A percentile compares a stretch with the other conserved stretches of the same genome.
phyloP scores from a whole-genome alignment of 2,888 invertebrate species.

The Selenia dentaria region DNA sequence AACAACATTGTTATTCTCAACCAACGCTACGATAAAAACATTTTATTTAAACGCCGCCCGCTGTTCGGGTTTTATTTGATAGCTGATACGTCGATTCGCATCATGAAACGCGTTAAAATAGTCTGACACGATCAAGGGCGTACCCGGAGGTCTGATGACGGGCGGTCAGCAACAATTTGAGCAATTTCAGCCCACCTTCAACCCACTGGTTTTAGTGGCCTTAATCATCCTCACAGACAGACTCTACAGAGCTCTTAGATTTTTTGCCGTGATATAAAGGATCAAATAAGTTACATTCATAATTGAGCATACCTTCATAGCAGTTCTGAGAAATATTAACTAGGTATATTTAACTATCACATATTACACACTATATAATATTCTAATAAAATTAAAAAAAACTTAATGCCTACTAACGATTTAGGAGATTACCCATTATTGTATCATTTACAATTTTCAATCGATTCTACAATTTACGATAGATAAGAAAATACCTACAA shows the following conservation, averaged over 20 bases:
- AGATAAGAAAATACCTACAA: conserved; percentile 2
- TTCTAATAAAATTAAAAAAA: too few relatives aligned
- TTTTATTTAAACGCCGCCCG: not conserved
- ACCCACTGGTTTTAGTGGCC: conserved; percentile 36
- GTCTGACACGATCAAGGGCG: conserved; percentile 23
- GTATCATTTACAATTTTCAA: too few relatives aligned
- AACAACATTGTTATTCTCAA: too few relatives aligned
- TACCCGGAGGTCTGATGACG: conserved; percentile 24
- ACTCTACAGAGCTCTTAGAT: conserved; percentile 14
- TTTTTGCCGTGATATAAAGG: conserved; percentile 23
- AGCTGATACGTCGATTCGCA: conserved; percentile 4
- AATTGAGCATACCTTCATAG: conserved; percentile 5
- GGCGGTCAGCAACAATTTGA: conserved; percentile 41
- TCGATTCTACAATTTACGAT: not conserved
- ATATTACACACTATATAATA: not conserved
- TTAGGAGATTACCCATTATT: too few relatives aligned
- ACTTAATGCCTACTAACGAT: too few relatives aligned
- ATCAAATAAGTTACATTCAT: conserved; percentile 15
- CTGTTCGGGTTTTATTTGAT: conserved; percentile 2
- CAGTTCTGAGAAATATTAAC: not conserved
- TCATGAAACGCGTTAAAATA: conserved; percentile 14
- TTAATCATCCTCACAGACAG: conserved; percentile 31
- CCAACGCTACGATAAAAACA: not conserved
- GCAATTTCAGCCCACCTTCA: conserved; percentile 49
- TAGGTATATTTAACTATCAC: too few relatives aligned